Evolutionary conservation across 2,797 vertebrate genomes (phyloP).

Genomic region (Anableps anableps): DNA sequence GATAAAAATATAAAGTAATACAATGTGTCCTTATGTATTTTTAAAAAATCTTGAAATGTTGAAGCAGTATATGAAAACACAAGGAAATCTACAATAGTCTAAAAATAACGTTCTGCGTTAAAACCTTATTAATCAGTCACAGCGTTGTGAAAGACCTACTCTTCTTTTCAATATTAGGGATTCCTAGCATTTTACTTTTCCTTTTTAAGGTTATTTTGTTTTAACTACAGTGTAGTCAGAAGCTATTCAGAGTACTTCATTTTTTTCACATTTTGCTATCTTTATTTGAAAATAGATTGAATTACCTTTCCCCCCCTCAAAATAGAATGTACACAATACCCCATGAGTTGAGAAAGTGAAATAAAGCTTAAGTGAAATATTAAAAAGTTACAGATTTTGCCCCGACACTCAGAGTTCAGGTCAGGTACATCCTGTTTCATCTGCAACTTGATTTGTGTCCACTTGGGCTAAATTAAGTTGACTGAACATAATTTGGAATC

Average conservation of each 20-base stretch:
- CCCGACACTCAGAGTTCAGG: not conserved
- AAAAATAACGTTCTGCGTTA: not conserved
- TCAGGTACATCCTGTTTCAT: not conserved
- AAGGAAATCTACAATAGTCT: not conserved
- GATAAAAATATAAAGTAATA: not conserved
- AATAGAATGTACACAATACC: not conserved
- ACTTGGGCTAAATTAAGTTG: not conserved
- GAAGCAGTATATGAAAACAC: not conserved
- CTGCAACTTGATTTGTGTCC: not conserved
- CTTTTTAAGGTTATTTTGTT: not conserved
- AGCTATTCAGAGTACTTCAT: no score
- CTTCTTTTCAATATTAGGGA: not conserved
- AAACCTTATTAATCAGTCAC: not conserved
- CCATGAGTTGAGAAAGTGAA: not conserved
- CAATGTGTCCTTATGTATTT: not conserved
- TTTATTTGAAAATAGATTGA: not conserved
- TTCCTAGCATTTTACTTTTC: not conserved
- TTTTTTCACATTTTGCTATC: not conserved
- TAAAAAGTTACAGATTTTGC: not conserved
- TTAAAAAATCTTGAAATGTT: not conserved
- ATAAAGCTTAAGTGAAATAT: not conserved
- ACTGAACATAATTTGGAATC: not conserved
- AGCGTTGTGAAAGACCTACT: not conserved
- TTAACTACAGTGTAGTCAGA: no score
- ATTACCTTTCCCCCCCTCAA: not conserved